A percentile compares a stretch with the other conserved stretches of the same genome.
phyloP scores from a whole-genome alignment of 2,113 vertebrate species.

The Centropristis striata region DNA sequence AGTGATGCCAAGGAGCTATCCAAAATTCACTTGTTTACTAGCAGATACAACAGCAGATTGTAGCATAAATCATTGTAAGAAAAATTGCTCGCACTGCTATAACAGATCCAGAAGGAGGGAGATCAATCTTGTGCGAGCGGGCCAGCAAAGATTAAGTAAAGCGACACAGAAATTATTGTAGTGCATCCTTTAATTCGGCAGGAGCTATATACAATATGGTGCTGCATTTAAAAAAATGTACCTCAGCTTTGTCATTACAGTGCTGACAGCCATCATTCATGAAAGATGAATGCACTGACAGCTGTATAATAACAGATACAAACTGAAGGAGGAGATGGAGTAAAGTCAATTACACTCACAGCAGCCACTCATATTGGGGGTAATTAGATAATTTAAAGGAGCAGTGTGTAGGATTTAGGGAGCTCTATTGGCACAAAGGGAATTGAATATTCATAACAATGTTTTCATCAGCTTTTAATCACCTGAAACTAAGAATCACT shows the following conservation, averaged over 20 bases:
- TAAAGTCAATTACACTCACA: not conserved
- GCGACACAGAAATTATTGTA: conserved; percentile 3
- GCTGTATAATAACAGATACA: conserved; percentile 9
- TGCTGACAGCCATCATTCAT: conserved; percentile 29
- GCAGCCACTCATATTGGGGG: not conserved
- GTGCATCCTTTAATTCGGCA: conserved; percentile 22
- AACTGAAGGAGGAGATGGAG: not conserved
- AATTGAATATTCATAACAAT: too few relatives aligned
- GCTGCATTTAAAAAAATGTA: conserved; percentile 13
- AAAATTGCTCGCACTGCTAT: conserved; percentile 13
- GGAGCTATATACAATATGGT: conserved; percentile 3
- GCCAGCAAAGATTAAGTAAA: conserved; percentile 21
- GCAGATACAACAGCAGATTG: conserved; percentile 30
- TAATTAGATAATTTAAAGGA: not conserved
- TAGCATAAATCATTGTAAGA: conserved; percentile 49
- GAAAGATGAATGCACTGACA: conserved; percentile 32
- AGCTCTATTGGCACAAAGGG: too few relatives aligned
- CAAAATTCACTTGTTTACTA: conserved; percentile 48
- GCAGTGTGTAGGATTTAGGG: too few relatives aligned
- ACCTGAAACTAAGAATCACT: too few relatives aligned
- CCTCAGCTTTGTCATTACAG: conserved; percentile 19
- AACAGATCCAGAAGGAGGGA: conserved; percentile 40
- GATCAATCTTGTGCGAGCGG: conserved; percentile 52
- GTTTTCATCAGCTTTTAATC: too few relatives aligned
- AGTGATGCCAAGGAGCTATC: conserved; percentile 17